Evolutionary conservation across 2,888 invertebrate genomes (phyloP).

Genomic region (Gymnosoma rotundatum): DNA sequence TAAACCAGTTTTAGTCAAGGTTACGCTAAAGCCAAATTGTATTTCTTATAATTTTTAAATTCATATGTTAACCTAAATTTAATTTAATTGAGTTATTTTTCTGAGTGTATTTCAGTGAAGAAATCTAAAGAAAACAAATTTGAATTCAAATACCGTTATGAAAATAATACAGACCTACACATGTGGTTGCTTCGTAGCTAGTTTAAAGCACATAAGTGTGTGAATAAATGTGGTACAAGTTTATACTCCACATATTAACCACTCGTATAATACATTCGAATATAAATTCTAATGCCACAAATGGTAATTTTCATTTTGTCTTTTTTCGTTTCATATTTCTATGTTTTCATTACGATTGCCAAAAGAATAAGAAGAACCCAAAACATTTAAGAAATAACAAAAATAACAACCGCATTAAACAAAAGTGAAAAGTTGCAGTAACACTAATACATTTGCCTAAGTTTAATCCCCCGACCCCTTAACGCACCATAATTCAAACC

Average conservation of each 20-base stretch:
- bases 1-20: too few relatives aligned
- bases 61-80: too few relatives aligned
- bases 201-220: constrained; percentile 25
- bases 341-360: constrained; percentile 26
- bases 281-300: constrained; percentile 62
- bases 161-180: constrained; percentile 55
- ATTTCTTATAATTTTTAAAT: too few relatives aligned
- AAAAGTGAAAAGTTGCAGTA: constrained; percentile 41
- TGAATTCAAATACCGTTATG: constrained; percentile 68
- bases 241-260: constrained; percentile 54
- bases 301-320: constrained; percentile 55
- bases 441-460: constrained; percentile 25
- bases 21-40: too few relatives aligned
- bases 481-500: neutral
- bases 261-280: constrained; percentile 54
- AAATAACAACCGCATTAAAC: constrained; percentile 61
- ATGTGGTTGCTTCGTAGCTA: constrained; percentile 51
- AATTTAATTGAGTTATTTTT: too few relatives aligned
- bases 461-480: constrained; percentile 4
- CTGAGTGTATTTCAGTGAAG: neutral
- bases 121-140: constrained; percentile 44
- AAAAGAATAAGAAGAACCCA: constrained; percentile 31
- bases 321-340: constrained; percentile 21
- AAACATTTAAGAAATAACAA: constrained; percentile 67
- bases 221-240: constrained; percentile 42